A percentile compares a stretch with the other conserved stretches of the same genome.
These are phyloP conservation scores for Paratrypauchen microcephalus DNA, from an alignment of 2,797 vertebrate species.

Conservation along the genomic window DNA sequence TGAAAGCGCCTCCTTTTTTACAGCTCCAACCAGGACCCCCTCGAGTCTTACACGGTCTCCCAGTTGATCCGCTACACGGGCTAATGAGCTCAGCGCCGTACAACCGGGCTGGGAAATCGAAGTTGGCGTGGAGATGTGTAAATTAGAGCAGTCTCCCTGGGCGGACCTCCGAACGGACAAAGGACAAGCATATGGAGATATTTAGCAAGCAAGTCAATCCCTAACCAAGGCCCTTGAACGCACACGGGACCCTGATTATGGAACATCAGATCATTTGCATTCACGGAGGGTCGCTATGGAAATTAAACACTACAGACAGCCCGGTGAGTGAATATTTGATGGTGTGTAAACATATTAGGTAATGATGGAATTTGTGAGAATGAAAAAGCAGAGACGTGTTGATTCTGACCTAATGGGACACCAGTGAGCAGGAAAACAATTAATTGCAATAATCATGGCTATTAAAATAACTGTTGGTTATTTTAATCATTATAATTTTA, in stretches of 20 bases:
- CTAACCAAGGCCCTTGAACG: slow-evolving; percentile 35
- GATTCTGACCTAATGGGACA: neutral
- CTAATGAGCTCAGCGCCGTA: slow-evolving; percentile 68
- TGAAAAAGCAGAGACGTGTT: neutral
- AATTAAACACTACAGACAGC: slow-evolving; percentile 22
- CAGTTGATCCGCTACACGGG: slow-evolving; percentile 62
- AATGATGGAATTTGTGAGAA: neutral
- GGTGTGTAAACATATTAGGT: slow-evolving; percentile 7
- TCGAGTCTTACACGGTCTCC: slow-evolving; percentile 53
- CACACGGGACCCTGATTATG: slow-evolving; percentile 44
- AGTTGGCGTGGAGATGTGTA: slow-evolving; percentile 48
- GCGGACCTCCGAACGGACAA: slow-evolving; percentile 55
- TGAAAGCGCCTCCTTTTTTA: slow-evolving; percentile 39
- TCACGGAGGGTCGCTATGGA: slow-evolving; percentile 17
- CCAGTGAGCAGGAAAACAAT: no score
- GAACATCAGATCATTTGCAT: slow-evolving; percentile 34
- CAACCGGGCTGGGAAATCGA: slow-evolving; percentile 61
- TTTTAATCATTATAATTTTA: no score
- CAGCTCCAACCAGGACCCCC: slow-evolving; percentile 48
- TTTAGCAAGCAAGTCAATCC: slow-evolving; percentile 49
- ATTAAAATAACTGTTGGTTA: neutral
- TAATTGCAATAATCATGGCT: no score
- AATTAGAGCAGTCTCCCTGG: slow-evolving; percentile 61
- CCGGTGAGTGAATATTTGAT: slow-evolving; percentile 2
- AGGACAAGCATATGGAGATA: slow-evolving; percentile 41